A percentile compares a stretch with the other conserved stretches of the same genome.
These are phyloP conservation scores for Sylvicola fuscatus DNA, from an alignment of 2,888 invertebrate genomes.

Conservation along the genomic window DNA sequence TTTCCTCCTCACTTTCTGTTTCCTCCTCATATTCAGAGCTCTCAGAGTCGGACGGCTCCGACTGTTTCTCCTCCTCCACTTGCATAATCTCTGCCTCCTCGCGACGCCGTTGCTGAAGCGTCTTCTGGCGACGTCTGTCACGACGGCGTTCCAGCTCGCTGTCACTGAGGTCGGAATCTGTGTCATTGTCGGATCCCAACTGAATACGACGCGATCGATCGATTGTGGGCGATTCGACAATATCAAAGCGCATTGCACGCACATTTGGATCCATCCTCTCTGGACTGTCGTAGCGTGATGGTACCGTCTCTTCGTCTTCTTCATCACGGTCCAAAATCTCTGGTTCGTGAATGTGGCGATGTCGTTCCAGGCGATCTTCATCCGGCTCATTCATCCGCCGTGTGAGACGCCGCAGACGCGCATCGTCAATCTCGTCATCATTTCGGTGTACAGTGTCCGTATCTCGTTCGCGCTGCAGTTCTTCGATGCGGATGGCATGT, in stretches of 20 bases:
- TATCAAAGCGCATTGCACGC: slow-evolving; percentile 25
- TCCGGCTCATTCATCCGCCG: slow-evolving; percentile 23
- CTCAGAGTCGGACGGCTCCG: slow-evolving; percentile 43
- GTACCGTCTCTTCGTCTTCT: slow-evolving; percentile 30
- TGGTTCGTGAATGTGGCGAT: slow-evolving; percentile 43
- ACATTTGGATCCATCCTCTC: slow-evolving; percentile 15
- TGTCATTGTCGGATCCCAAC: slow-evolving; percentile 33
- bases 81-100: slow-evolving; percentile 33
- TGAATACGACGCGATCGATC: slow-evolving; percentile 19
- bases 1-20: slow-evolving; percentile 77
- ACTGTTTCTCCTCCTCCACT: slow-evolving; percentile 39
- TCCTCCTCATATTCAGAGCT: slow-evolving; percentile 64
- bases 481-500: neutral
- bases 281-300: slow-evolving; percentile 19
- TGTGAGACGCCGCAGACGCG: slow-evolving; percentile 50
- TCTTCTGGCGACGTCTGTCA: slow-evolving; percentile 40
- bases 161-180: slow-evolving; percentile 70
- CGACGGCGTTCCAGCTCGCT: slow-evolving; percentile 69
- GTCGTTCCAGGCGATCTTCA: slow-evolving; percentile 30
- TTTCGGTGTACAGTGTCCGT: slow-evolving; percentile 17
- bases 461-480: neutral
- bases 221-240: slow-evolving; percentile 7
- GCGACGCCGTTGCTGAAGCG: slow-evolving; percentile 49
- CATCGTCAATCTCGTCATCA: slow-evolving; percentile 49
- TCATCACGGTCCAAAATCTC: slow-evolving; percentile 34